A percentile compares a stretch with the other conserved stretches of the same genome.
phyloP scores from a whole-genome alignment of 2,113 vertebrate species.

The Pygoscelis antarcticus region DNA sequence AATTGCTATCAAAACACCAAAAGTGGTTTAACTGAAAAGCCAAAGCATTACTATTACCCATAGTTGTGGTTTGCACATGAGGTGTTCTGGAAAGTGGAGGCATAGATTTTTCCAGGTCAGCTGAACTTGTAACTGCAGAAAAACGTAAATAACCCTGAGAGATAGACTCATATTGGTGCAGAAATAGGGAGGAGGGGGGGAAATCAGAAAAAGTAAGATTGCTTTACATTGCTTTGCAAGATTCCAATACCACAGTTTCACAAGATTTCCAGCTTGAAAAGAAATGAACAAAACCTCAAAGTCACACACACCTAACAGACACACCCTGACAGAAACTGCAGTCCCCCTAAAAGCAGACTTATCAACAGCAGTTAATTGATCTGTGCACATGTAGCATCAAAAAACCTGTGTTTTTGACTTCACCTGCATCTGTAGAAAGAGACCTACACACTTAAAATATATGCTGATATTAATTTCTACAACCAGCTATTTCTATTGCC shows the following conservation, averaged over 20 bases:
- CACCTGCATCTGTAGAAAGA: not conserved
- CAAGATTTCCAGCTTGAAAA: not conserved
- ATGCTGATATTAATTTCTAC: not conserved
- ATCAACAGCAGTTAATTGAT: not conserved
- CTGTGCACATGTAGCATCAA: not conserved
- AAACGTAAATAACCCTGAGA: slow-evolving; percentile 4
- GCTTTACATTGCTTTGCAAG: not conserved
- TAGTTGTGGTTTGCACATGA: not conserved
- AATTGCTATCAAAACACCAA: not conserved
- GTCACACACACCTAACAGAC: not conserved
- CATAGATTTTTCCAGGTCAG: slow-evolving; percentile 1
- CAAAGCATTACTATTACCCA: not conserved
- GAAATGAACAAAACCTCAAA: not conserved
- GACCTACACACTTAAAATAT: not conserved
- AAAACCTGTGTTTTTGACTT: not conserved
- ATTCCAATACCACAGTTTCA: not conserved
- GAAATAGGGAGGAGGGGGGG: fast-evolving
- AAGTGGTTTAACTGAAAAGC: not conserved
- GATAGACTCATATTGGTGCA: not conserved
- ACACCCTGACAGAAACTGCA: not conserved
- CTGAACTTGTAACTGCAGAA: slow-evolving; percentile 27
- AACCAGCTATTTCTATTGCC: not conserved
- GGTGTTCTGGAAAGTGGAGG: not conserved
- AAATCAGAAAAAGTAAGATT: not conserved
- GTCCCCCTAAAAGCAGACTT: not conserved